Base-by-base conservation (phyloP, 2,888 invertebrate species). In the Parnassius mnemosyne region DNA sequence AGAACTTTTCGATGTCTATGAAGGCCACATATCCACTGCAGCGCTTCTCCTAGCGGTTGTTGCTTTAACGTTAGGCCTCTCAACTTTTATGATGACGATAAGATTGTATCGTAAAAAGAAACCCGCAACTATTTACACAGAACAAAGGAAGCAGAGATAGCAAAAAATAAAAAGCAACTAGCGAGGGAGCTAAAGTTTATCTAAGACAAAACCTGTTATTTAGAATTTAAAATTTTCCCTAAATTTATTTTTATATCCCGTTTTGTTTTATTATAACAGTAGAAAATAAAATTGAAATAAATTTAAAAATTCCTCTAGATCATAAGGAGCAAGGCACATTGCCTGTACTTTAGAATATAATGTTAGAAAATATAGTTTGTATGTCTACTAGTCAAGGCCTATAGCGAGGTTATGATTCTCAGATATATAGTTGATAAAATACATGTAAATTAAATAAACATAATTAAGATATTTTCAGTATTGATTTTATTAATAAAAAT, bases 111-210 rank as follows among this genome's bases (percentile, higher is more conserved):
- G 75, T 66, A 83, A 76, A 64, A 78, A 73, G 42, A 70, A 73
- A 13, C 60, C 65, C 12, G 64, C 66, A 11, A 73, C 77, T 57
- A 60, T 69, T 9, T 79, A 83, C 60, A 82, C 87, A 78, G 85
- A 85, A 66, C 80, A 74, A 34, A 79, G 84, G 62, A 87, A 89
- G 72, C 76, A 75, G 51, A 87, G 87, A 81, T 89, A 88, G 73
- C 76, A 72, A 34, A 65, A 49, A 54, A 42, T 61, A 11, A 72
- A 69, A 66, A 58, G 20, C 5, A 7, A 49, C 16, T 50, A 57
- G 25, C 20, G n/a, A 58, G 12, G 12, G 3, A 41, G 16, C 10
- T 12, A 34, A 13, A 47, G 56, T 20, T 53, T 41, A 1, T 42
- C 13, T 41, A 49, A 25, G 60, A 61, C 61, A 65, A 63, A 66